Evolutionary conservation across 2,888 invertebrate species (phyloP).

Genomic region (Steinernema scapterisci): DNA sequence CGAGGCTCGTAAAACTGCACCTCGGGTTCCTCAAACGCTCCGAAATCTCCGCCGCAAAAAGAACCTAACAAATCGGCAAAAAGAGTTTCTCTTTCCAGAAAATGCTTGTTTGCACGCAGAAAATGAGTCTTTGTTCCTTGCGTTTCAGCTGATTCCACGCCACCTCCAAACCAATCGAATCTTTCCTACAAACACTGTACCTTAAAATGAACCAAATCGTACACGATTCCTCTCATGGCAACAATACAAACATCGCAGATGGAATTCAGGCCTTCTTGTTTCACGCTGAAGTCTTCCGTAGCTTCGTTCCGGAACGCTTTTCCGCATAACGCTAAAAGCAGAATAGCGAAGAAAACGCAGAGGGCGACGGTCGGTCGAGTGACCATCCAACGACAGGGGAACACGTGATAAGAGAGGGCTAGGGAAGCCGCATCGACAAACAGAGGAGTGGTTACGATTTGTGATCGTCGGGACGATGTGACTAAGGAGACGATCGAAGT

Average conservation of each 20-base stretch:
- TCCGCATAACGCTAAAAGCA: not conserved
- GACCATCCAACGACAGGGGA: not conserved
- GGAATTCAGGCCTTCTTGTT: not conserved
- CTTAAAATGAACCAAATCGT: constrained; percentile 23
- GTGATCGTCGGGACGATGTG: not conserved
- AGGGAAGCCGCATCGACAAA: too few species aligned
- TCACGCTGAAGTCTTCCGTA: not conserved
- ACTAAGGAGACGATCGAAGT: not conserved
- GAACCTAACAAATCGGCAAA: too few species aligned
- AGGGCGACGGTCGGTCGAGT: not conserved
- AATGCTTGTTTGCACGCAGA: too few species aligned
- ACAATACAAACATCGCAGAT: constrained; percentile 18
- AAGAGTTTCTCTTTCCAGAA: too few species aligned
- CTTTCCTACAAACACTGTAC: not conserved
- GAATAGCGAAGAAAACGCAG: not conserved
- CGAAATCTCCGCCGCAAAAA: too few species aligned
- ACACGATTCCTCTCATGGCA: not conserved
- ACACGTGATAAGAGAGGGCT: not conserved
- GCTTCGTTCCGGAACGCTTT: not conserved
- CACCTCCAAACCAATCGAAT: too few species aligned
- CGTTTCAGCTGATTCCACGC: too few species aligned
- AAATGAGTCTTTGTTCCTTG: too few species aligned
- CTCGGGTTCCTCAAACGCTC: too few species aligned
- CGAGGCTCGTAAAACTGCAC: too few species aligned
- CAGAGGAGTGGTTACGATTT: not conserved